Base-by-base conservation (phyloP, 2,797 vertebrate species). In the Mormyrops attenuatus region DNA sequence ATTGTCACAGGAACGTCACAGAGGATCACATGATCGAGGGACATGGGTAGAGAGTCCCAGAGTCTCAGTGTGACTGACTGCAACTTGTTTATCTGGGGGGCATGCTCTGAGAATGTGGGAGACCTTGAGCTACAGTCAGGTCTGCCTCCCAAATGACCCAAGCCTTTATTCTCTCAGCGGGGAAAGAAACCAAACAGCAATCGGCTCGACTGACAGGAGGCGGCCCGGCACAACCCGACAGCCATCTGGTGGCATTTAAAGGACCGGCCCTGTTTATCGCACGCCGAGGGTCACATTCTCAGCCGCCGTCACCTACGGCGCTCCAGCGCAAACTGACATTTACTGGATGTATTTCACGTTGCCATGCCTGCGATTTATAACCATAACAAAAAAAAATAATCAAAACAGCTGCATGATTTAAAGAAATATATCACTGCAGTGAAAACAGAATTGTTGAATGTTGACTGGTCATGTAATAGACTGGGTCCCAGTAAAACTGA, bases 351-450 rank as follows among this genome's bases (percentile, higher is more conserved):
- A 5, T 49, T 44, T 93, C 91, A 90, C 82, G 92, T 93, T 91
- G 90, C 88, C 89, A 92, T 90, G 90, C 91, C 92, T 94, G 20
- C 20, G 11, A 41, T 87, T 63, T 87, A 41, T 26, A 60, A n/a
- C 20, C 63, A 26, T 53, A 49, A 57, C 49, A 52, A 17, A 47
- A 26, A 77, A 49, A 34, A 20, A 47, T 5, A 47, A 88, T 20
- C 8, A 41, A 80, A n/a, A 57, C 26, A 4, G 15, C 38, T 38
- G 20, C 44, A 50, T 50, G n/a, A 85, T 85, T 50, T 85, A 50
- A 85, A 85, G 82, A 50, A 26, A 22, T 15, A 85, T 50, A 50
- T 85, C 41, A 41, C 15, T 13, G 15, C 3, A 11, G 34, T 47
- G 34, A 11, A 47, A 85, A 49, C 30, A 41, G 80, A 22, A n/a